Evolutionary conservation across 2,888 invertebrate species (phyloP), one percentile per base, ranked within the genome.

Genomic region (Acronicta leporina): DNA sequence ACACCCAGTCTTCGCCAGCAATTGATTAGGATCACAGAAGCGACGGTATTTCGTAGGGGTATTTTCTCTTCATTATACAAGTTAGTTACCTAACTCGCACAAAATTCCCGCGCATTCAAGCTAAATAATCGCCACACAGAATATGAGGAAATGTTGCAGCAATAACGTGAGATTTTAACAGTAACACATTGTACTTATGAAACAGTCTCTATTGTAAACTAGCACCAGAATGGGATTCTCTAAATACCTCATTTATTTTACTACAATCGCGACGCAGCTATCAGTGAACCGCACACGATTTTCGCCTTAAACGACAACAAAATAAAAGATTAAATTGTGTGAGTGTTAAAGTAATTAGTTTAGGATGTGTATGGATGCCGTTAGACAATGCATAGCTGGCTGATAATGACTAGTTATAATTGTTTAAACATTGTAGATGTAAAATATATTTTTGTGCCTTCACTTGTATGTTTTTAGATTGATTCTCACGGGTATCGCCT

Each of bases 171-270:
- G 68, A 69, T 45, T 67, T 56, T 57, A 67, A 50, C 52, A 72
- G 55, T 49, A 67, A 54, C 53, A 66, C 3, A 48, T 43, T 44
- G 66, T 43, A 49, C 62, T 72, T 56, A 67, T 30, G 68, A 68
- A 67, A 69, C 44, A 47, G 41, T 40, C 48, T 15, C 71, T 25
- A 69, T 69, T 69, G 69, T 69, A 51, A 57, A 60, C 38, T 55
- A 68, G 44, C 40, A 55, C 67, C 41, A 66, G 56, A 68, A 73
- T 69, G 47, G 56, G 63, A 79, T 73, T 80, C 67, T 79, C 44
- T 63, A 75, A 75, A 79, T 75, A 72, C 68, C 73, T 64, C 73
- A 72, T 75, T 67, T 68, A 79, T 75, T 73, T 73, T 43, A 60
- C 55, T 55, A 63, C 63, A 54, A 47, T 64, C 55, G 47, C 55